These are phyloP conservation scores for Muricea muricata DNA, from an alignment of 92 coral and sea anemone species.

Conservation along the genomic window DNA sequence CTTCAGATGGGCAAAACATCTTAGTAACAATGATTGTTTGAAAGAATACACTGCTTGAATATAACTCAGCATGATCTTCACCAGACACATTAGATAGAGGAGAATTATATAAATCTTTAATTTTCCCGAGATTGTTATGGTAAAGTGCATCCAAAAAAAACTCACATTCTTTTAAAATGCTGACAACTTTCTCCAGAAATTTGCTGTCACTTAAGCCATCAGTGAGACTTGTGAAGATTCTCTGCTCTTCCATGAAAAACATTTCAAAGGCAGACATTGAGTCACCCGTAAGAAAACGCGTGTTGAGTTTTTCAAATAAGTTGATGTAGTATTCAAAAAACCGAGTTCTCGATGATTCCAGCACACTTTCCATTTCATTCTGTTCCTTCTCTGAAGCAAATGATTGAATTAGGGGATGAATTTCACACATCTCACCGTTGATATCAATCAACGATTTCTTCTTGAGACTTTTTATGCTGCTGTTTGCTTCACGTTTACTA, in stretches of 20 bases:
- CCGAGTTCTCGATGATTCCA: too few relatives aligned
- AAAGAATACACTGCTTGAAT: constrained; percentile 22
- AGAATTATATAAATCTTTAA: constrained; percentile 11
- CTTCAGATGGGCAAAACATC: neutral
- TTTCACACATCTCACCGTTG: too few relatives aligned
- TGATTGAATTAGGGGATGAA: too few relatives aligned
- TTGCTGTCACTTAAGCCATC: constrained; percentile 1
- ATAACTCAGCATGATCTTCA: neutral
- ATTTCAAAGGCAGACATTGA: constrained; percentile 26
- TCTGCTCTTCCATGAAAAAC: constrained; percentile 37
- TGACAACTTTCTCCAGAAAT: neutral
- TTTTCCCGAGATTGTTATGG: neutral
- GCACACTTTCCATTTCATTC: too few relatives aligned
- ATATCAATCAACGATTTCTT: too few relatives aligned
- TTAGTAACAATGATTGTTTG: neutral
- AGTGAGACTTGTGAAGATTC: constrained; percentile 18
- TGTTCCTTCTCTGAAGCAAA: constrained; percentile 42
- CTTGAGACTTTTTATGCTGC: constrained; percentile 3
- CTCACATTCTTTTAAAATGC: too few relatives aligned
- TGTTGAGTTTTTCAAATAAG: constrained; percentile 16
- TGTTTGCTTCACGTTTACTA: neutral
- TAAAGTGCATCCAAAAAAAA: constrained; percentile 21
- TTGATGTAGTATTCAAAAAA: too few relatives aligned
- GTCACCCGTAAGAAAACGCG: constrained; percentile 24
- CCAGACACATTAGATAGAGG: constrained; percentile 9